Base-by-base conservation (phyloP, 2,797 vertebrate genomes). In the Miichthys miiuy region DNA sequence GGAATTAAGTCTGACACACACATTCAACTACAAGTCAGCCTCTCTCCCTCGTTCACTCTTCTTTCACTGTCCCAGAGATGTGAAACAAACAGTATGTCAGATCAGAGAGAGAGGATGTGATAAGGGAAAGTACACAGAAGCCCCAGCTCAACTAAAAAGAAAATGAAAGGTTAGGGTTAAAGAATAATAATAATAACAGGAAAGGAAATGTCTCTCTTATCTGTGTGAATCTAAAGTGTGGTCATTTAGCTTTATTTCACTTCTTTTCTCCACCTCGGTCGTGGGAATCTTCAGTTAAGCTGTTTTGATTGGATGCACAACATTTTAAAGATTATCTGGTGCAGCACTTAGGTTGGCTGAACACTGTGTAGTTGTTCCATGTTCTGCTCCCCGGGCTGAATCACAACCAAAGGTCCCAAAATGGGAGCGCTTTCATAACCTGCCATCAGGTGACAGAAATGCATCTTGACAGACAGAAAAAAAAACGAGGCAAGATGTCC, bases 1-100 rank as follows among this genome's bases (percentile, higher is more conserved):
- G 66, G 71, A 88, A 85, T 83, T 30, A 78, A 82, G 52, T 72
- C 81, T 74, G 80, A 85, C 83, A 66, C 64, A 71, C 68, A 62
- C 46, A 67, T 76, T 82, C 75, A 81, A 85, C 79, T 72, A 73
- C 60, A 81, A 78, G 54, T 62, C 72, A 55, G 50, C 82, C 64
- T 78, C 11, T 47, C 14, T 5, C 34, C 66, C 64, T 68, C 55
- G 25, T 47, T 74, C 63, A 2, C 34, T 77, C 46, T 68, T 23
- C 41, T 46, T 51, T 77, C 27, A 25, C n/a, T 75, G 50, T 70
- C 50, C 54, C 34, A 25, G 50, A 75, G 75, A 77, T 77, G 52
- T 79, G 66, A 78, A 62, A 74, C 47, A 74, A 74, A 84, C 57
- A 72, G 65, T 73, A 58, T 60, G 71, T 13, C 58, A 75, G 81